Conservation (phyloP, 2,113 vertebrate species). For the Erpornis zantholeuca region DNA sequence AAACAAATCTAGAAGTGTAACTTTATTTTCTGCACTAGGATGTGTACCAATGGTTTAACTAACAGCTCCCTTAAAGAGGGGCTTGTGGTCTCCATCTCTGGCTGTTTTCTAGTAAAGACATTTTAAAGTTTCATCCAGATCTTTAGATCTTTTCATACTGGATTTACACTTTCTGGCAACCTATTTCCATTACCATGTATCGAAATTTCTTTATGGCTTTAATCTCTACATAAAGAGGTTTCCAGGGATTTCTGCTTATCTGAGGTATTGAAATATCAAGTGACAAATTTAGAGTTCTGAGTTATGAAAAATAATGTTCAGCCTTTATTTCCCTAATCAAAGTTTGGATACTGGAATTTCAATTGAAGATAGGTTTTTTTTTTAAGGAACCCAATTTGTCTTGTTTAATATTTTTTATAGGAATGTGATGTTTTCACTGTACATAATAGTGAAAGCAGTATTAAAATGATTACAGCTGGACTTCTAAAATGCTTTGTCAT, state of each 20-base stretch:
- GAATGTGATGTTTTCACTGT: background rate
- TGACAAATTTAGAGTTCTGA: background rate
- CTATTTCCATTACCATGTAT: background rate
- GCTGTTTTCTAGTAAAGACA: background rate
- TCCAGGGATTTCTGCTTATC: background rate
- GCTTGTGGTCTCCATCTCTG: background rate
- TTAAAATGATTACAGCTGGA: background rate
- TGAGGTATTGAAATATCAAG: background rate
- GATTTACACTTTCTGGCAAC: background rate
- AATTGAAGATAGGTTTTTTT: background rate
- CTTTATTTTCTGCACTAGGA: background rate
- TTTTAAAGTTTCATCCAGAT: background rate
- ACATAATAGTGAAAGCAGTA: background rate
- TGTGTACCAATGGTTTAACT: background rate
- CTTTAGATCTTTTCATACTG: background rate
- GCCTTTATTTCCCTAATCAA: background rate
- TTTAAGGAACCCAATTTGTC: background rate
- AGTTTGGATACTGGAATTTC: background rate
- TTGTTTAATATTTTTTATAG: background rate
- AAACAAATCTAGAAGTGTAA: background rate
- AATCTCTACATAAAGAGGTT: background rate
- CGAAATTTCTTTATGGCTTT: background rate
- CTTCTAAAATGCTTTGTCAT: background rate
- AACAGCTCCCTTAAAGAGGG: background rate
- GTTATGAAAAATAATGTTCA: background rate